These are phyloP conservation scores for Nannobrachium achirus DNA, from an alignment of 2,113 vertebrate genomes.

Conservation along the genomic window DNA sequence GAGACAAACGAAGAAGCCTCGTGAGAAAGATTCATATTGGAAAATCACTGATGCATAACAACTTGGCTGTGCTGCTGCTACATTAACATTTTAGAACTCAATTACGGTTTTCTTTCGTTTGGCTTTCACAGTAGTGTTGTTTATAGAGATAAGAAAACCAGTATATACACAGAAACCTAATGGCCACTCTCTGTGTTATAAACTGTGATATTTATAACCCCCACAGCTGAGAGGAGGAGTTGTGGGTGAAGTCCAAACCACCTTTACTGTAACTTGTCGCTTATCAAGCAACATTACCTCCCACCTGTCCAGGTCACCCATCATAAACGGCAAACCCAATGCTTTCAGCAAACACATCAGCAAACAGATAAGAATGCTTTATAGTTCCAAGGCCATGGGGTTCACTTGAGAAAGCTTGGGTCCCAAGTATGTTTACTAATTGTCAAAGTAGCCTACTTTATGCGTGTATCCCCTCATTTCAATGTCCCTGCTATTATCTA, in stretches of 20 bases:
- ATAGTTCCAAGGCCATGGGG: background rate
- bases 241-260: constrained; percentile 55
- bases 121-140: constrained; percentile 7
- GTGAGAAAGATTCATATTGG: background rate
- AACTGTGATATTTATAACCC: constrained; percentile 50
- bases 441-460: constrained; percentile 23
- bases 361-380: constrained; percentile 11
- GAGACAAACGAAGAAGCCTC: background rate
- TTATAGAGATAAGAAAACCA: constrained; percentile 27
- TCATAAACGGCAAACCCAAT: constrained; percentile 41
- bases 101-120: background rate
- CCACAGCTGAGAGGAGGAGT: constrained; percentile 12
- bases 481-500: background rate
- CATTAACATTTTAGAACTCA: background rate
- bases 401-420: constrained; percentile 3
- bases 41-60: background rate
- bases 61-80: constrained; percentile 1
- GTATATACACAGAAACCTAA: constrained; percentile 15
- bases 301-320: constrained; percentile 35
- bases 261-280: constrained; percentile 15
- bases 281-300: constrained; percentile 32
- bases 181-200: constrained; percentile 31
- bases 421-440: constrained; percentile 30
- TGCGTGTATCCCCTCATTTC: background rate
- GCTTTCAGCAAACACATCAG: constrained; percentile 48